Evolutionary conservation across 2,888 invertebrate species (phyloP).

Genomic region (Iselma pallidipennis): DNA sequence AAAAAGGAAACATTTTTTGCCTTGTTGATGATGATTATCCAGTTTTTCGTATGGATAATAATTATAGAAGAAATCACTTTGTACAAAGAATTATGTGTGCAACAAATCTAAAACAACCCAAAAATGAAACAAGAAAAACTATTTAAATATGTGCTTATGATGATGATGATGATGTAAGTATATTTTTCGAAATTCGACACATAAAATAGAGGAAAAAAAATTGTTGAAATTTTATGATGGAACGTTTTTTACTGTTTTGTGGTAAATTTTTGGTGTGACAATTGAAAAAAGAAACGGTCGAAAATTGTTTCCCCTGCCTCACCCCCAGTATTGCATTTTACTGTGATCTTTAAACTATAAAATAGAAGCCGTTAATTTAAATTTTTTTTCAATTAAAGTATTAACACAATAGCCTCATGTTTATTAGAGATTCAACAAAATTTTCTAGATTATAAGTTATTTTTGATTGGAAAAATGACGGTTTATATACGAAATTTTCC

Average conservation of each 20-base stretch:
- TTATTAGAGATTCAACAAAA: background rate
- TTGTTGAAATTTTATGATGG: background rate
- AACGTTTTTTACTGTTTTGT: background rate
- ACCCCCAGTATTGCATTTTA: conserved; percentile 25
- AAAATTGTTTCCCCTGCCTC: background rate
- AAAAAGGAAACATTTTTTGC: too few relatives aligned
- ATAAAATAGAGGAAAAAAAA: background rate
- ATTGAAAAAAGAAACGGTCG: background rate
- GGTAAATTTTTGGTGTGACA: background rate
- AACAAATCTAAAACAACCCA: conserved; percentile 5
- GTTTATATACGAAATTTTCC: too few relatives aligned
- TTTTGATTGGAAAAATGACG: background rate
- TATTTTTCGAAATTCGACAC: conserved; percentile 10
- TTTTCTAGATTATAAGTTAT: background rate
- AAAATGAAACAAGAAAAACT: too few relatives aligned
- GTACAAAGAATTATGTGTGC: conserved; percentile 20
- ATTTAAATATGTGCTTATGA: conserved; percentile 13
- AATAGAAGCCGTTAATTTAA: too few relatives aligned
- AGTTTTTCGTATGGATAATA: background rate
- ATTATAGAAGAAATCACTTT: conserved; percentile 12
- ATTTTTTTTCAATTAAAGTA: conserved; percentile 4
- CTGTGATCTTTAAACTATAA: conserved; percentile 19
- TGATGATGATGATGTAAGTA: background rate
- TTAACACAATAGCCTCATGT: background rate
- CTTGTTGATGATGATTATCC: conserved; percentile 18